Conservation (phyloP, 2,888 invertebrate genomes). For the Orchesella flavescens region DNA sequence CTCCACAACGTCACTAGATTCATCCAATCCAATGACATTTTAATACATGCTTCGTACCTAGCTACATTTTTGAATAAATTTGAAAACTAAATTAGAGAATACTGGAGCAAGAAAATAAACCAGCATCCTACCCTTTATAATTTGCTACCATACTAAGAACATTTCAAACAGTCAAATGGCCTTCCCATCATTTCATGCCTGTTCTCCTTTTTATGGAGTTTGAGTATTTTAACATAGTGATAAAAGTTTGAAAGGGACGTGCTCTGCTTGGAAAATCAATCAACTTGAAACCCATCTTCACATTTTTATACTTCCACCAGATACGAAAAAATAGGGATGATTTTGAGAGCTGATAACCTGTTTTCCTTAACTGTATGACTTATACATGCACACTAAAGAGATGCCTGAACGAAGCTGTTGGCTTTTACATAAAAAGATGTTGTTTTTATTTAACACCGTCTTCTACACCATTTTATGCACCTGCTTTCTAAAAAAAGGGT, state of each 20-base stretch:
- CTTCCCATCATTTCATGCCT: neutral
- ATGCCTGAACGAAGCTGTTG: too few relatives aligned
- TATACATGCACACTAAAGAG: too few relatives aligned
- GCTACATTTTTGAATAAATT: neutral
- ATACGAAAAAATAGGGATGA: neutral
- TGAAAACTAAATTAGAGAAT: neutral
- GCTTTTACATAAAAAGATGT: too few relatives aligned
- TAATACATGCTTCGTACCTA: too few relatives aligned
- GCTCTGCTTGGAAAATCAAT: conserved; percentile 44
- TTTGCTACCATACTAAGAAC: neutral
- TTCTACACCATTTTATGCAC: too few relatives aligned
- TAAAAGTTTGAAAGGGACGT: conserved; percentile 31
- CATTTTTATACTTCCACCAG: neutral
- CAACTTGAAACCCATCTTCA: neutral
- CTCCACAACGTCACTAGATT: too few relatives aligned
- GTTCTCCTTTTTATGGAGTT: too few relatives aligned
- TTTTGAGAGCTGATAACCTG: neutral
- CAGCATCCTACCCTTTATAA: neutral
- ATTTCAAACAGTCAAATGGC: too few relatives aligned
- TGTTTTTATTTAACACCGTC: too few relatives aligned
- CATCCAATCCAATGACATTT: too few relatives aligned
- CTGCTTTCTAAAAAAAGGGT: too few relatives aligned
- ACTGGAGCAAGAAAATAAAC: neutral
- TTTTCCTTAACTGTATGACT: too few relatives aligned
- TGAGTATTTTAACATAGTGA: neutral